Evolutionary conservation across 23 tunicate genomes (phyloP), one percentile per base, ranked within the genome.

Genomic region (Corella eumyota): DNA sequence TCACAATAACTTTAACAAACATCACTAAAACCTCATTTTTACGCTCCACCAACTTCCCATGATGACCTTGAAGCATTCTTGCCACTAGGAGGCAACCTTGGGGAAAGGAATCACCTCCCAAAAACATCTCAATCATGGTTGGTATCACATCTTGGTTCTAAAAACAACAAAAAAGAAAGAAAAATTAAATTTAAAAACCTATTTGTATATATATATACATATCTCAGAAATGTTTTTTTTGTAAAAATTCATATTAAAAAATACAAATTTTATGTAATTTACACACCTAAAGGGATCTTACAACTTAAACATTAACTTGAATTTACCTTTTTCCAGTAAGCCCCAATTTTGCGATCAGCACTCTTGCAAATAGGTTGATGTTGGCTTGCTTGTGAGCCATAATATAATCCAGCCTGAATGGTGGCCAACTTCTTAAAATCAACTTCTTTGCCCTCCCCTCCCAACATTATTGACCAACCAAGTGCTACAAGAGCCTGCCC

Each of bases 401-500:
- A 75, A 63, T 60, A 75, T 51, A 84, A 57, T 24, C 48, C 27
- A 25, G 83, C 75, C 70, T 84, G 83, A 17, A 74, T 13, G 19
- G 40, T 58, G 13, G 70, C 60, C 11, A 84, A 17, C 28, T 46
- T 53, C 6, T 33, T 6, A 79, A 74, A 72, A 32, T 69, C 66
- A 35, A 32, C 55, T 11, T 45, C 20, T 3, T 57, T 23, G 0
- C 24, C 50, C 32, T 27, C 30, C 0, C 11, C 13, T 9, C 15
- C 15, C 11, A 11, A 11, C 48, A 68, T 58, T 27, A 67, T 29
- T 2, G 76, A 61, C 95, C 95, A 85, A 7, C 75, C 53, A 45
- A 85, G 40, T 6, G 85, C 95, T 40, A 77, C 62, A 6, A 85
- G 51, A 27, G 85, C 68, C 29, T 56, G 64, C 26, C 73, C 95